Evolutionary conservation across 2,888 invertebrate genomes (phyloP).

Genomic region (Aphrophora alni): DNA sequence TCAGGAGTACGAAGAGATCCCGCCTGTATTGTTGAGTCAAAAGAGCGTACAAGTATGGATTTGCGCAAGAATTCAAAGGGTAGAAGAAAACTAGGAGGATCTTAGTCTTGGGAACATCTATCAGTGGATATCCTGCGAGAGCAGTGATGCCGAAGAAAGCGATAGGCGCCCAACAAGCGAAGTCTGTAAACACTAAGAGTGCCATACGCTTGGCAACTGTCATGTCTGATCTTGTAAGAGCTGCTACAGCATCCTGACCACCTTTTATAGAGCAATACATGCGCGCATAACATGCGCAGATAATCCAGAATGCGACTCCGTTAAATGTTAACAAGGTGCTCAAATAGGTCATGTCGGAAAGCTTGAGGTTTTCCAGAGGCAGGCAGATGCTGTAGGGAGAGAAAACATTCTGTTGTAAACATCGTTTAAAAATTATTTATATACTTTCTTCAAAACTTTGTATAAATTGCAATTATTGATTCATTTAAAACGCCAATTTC

Average conservation of each 20-base stretch:
- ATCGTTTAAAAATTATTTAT: too few relatives aligned
- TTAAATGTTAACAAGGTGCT: constrained; percentile 65
- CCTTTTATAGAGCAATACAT: constrained; percentile 66
- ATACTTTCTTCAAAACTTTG: too few relatives aligned
- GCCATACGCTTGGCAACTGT: constrained; percentile 70
- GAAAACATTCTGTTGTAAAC: not conserved
- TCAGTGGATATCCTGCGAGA: constrained; percentile 66
- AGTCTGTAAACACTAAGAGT: constrained; percentile 69
- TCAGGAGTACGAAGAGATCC: constrained; percentile 64
- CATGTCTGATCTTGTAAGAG: constrained; percentile 58
- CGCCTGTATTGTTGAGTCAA: constrained; percentile 69
- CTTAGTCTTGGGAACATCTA: constrained; percentile 62
- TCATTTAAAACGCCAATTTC: not conserved
- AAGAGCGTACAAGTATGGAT: constrained; percentile 72
- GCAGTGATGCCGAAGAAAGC: constrained; percentile 71
- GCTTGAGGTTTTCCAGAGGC: constrained; percentile 65
- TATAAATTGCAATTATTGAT: not conserved
- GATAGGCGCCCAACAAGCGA: constrained; percentile 69
- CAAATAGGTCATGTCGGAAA: constrained; percentile 64
- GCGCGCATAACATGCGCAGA: constrained; percentile 67
- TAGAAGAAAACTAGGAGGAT: constrained; percentile 71
- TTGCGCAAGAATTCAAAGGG: constrained; percentile 72
- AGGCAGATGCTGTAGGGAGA: constrained; percentile 64
- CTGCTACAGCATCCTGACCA: constrained; percentile 52
- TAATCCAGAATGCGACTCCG: constrained; percentile 67